These are phyloP conservation scores for Sinohyriopsis cumingii DNA, from an alignment of 2,888 invertebrate genomes.

Conservation along the genomic window DNA sequence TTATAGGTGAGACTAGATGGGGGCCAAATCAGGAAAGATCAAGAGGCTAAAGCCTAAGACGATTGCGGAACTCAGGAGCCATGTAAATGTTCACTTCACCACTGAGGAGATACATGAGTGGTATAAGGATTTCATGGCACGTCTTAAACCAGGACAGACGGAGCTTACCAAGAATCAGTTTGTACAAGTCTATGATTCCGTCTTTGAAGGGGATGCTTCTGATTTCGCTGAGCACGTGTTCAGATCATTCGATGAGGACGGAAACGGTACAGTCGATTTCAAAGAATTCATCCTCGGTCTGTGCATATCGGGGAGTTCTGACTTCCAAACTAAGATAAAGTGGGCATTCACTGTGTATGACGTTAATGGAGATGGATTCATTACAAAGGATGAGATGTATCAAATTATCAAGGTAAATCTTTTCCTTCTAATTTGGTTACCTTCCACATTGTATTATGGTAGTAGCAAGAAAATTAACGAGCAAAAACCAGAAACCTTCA, in stretches of 20 bases:
- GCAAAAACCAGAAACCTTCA: too few relatives aligned
- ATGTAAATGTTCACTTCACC: conserved; percentile 36
- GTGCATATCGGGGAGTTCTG: conserved; percentile 39
- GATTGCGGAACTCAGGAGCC: conserved; percentile 27
- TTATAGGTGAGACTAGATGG: too few relatives aligned
- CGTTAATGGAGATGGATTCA: conserved; percentile 38
- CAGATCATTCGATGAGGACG: conserved; percentile 35
- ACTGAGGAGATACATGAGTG: conserved; percentile 41
- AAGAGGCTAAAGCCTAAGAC: conserved; percentile 29
- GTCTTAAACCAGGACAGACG: conserved; percentile 10
- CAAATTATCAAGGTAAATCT: conserved; percentile 26
- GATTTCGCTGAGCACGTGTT: conserved; percentile 41
- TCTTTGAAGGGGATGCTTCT: conserved; percentile 36
- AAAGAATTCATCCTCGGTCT: conserved; percentile 41
- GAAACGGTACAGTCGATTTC: conserved; percentile 32
- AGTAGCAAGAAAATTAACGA: too few relatives aligned
- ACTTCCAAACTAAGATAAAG: conserved; percentile 28
- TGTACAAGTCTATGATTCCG: conserved; percentile 28
- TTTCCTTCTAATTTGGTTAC: too few relatives aligned
- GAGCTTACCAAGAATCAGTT: conserved; percentile 30
- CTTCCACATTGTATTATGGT: too few relatives aligned
- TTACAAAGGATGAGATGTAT: conserved; percentile 34
- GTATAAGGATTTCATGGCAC: conserved; percentile 19
- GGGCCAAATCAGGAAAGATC: too few relatives aligned
- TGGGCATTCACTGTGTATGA: conserved; percentile 49